phyloP scores from a whole-genome alignment of 2,888 invertebrate genomes.

The Heliconius hortense region DNA sequence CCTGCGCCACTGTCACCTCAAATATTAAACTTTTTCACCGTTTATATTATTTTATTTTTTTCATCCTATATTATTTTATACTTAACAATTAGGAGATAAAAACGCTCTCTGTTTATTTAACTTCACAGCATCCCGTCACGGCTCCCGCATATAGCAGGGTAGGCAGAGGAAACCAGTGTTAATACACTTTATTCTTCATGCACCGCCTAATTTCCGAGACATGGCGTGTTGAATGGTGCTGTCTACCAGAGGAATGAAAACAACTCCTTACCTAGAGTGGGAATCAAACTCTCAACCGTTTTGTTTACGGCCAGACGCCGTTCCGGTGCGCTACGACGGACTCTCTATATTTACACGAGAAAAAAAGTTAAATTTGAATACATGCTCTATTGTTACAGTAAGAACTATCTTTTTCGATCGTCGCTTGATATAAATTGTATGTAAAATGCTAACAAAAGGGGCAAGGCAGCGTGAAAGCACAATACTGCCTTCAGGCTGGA shows the following conservation, averaged over 20 bases:
- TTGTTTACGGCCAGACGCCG: background rate
- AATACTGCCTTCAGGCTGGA: slow-evolving; percentile 21
- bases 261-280: background rate
- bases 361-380: background rate
- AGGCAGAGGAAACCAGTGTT: background rate
- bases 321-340: background rate
- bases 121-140: background rate
- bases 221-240: background rate
- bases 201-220: background rate
- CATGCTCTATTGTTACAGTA: background rate
- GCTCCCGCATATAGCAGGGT: background rate
- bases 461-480: slow-evolving; percentile 23
- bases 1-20: no score
- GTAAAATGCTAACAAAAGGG: slow-evolving; percentile 23
- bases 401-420: slow-evolving; percentile 16
- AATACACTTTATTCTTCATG: background rate
- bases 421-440: slow-evolving; percentile 22
- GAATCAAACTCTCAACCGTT: background rate
- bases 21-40: no score
- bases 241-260: background rate
- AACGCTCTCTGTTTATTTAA: background rate
- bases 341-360: background rate
- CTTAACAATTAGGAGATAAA: no score
- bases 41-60: no score
- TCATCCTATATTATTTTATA: no score